Evolutionary conservation across 2,113 vertebrate species (phyloP), one percentile per base, ranked within the genome.

Genomic region (Leucopsar rothschildi): DNA sequence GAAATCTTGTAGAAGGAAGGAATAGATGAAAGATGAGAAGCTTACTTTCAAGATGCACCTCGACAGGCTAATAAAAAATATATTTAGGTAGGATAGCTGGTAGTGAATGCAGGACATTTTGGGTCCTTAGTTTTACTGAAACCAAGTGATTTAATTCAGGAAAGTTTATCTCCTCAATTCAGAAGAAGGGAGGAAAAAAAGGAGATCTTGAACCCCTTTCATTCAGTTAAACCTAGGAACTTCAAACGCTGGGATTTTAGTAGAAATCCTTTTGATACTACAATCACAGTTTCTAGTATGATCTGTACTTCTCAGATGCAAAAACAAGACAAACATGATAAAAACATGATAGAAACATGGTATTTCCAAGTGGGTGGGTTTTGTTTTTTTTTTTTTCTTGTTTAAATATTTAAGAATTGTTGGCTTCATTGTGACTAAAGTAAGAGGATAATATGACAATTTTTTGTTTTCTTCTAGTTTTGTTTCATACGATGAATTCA

Each of bases 171-270:
- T 86, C 42, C 14, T 55, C 6, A 66, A 1, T 42, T 47, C 19
- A 25, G 61, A 64, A 42, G 9, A 8, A 15, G 11, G 12, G 2
- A 5, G 4, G 1, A 0, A 6, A 2, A 12, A 19, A 61, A 49
- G 12, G 37, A 70, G 6, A 13, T 56, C 6, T 3, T 2, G 31
- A 40, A 22, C 2, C 6, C 11, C 17, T 80, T 83, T 35, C 5
- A 56, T 59, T 72, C 29, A 42, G 11, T 44, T 40, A 68, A 53
- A 68, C n/a, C 7, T 33, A 37, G 49, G 37, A 73, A 18, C 24
- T 78, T 56, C 29, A 70, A 55, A 60, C 11, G 1, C 6, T 0
- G 1, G 56, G 22, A 29, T 60, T 78, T 73, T 31, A 45, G 25
- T 50, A 55, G 20, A 10, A 85, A 24, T 59, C 64, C 1, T 20